Conservation (phyloP, 2,888 invertebrate species). For the Melinopterus prodromus region DNA sequence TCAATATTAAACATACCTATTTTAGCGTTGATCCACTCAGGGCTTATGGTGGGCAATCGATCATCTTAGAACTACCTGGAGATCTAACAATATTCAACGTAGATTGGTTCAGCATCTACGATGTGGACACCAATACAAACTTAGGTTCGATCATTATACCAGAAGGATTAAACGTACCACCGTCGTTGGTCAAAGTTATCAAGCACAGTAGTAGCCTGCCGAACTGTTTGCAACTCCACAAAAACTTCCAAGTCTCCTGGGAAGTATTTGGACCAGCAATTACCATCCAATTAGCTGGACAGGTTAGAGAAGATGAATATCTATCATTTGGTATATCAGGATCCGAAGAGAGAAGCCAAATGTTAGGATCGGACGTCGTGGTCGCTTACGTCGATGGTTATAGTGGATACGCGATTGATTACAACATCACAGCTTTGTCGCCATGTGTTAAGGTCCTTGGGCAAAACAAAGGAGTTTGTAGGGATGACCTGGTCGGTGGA, state of each 20-base stretch:
- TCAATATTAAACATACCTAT: constrained; percentile 20
- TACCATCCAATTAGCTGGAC: constrained; percentile 83
- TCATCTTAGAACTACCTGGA: constrained; percentile 80
- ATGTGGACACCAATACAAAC: constrained; percentile 72
- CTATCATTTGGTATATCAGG: constrained; percentile 92
- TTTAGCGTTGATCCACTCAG: constrained; percentile 81
- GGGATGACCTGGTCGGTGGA: constrained; percentile 83
- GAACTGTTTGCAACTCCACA: constrained; percentile 86
- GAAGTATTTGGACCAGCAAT: constrained; percentile 90
- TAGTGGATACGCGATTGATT: constrained; percentile 81
- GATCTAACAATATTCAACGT: constrained; percentile 82
- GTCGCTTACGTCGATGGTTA: constrained; percentile 77
- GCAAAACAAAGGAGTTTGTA: constrained; percentile 86
- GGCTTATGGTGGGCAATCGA: constrained; percentile 75
- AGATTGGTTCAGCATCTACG: constrained; percentile 86
- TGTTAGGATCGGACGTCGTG: constrained; percentile 87
- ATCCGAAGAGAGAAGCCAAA: constrained; percentile 71
- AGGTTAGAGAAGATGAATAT: constrained; percentile 79
- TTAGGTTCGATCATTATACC: constrained; percentile 80
- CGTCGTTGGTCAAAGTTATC: constrained; percentile 74
- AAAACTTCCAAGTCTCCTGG: constrained; percentile 85
- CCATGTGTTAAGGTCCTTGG: constrained; percentile 88
- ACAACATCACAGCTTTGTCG: constrained; percentile 83
- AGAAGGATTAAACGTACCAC: constrained; percentile 85
- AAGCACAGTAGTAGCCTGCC: constrained; percentile 73